Base-by-base conservation (phyloP, 2,888 invertebrate genomes). In the Epinotia nisella region DNA sequence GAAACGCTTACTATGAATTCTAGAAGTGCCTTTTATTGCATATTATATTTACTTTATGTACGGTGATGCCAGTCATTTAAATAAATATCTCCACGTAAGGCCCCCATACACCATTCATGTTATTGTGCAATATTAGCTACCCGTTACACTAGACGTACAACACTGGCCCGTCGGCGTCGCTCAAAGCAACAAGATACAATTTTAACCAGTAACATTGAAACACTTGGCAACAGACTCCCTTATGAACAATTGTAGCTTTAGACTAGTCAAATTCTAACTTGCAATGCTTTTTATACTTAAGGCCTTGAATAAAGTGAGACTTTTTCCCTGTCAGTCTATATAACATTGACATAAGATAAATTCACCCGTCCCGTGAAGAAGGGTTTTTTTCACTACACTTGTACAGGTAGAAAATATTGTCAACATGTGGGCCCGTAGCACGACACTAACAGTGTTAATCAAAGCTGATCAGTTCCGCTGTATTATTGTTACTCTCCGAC, bases 381-480 rank as follows among this genome's bases (percentile, higher is more conserved):
- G 35, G 35, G 29, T 29, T 24, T 1, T 35, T 35, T 35, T 35
- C 35, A 35, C 35, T 35, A 35, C 35, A 35, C 9, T 9, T 35
- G 35, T 9, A 49, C 49, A 7, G 49, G 49, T n/a, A 49, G 49
- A 49, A 4, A 49, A 49, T 49, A 49, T 49, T 49, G 49, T 5
- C n/a, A 49, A 49, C n/a, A 49, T 61, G 15, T 61, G 61, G 45
- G 61, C 82, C 77, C 71, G 76, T 79, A 72, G 74, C 70, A 72
- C 75, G 70, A 53, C 70, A 58, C 74, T 70, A 66, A 66, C 69
- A 66, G 49, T 77, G 84, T 95, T 94, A 97, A 93, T 97, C 97
- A 80, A 97, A 97, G 84, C 96, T 96, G 78, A 97, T 97, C 51
- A 97, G 93, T 89, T 97, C 97, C 17, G 96, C 97, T 2, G 97